phyloP scores from a whole-genome alignment of 2,797 vertebrate genomes.

The Scarus forsteni region DNA sequence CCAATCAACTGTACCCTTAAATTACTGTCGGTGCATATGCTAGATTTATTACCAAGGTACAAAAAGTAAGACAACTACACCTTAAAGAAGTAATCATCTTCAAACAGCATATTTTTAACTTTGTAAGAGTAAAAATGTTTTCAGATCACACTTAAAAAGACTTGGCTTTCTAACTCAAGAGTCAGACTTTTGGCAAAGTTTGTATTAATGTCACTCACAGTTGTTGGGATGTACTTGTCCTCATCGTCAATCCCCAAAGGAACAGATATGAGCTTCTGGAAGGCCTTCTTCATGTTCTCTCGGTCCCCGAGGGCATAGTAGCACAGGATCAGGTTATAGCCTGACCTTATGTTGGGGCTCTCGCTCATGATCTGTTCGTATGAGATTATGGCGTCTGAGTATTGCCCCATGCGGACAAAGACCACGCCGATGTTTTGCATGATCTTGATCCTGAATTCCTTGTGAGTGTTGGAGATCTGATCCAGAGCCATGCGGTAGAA shows the following conservation, averaged over 20 bases:
- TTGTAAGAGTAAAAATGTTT: too few species aligned
- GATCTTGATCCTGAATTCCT: slow-evolving; percentile 96
- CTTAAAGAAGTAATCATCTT: too few species aligned
- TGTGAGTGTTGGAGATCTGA: slow-evolving; percentile 93
- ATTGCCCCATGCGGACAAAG: slow-evolving; percentile 94
- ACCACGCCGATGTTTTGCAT: slow-evolving; percentile 97
- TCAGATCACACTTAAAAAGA: too few species aligned
- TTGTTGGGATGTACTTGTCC: slow-evolving; percentile 92
- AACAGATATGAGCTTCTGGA: slow-evolving; percentile 93
- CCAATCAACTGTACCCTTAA: too few species aligned
- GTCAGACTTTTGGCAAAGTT: too few species aligned
- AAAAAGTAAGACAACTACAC: too few species aligned
- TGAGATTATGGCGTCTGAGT: slow-evolving; percentile 92
- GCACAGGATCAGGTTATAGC: slow-evolving; percentile 94
- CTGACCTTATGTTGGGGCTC: slow-evolving; percentile 92
- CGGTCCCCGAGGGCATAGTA: slow-evolving; percentile 92
- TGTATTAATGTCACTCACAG: slow-evolving; percentile 81
- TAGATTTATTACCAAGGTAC: too few species aligned
- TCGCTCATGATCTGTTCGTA: slow-evolving; percentile 96
- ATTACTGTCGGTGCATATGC: too few species aligned
- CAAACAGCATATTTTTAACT: too few species aligned
- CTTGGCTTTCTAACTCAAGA: too few species aligned
- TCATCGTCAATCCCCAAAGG: slow-evolving; percentile 93
- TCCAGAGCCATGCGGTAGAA: slow-evolving; percentile 99
- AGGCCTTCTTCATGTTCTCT: slow-evolving; percentile 97